Conservation (phyloP, 23 tunicate genomes). For the Styela clava region DNA sequence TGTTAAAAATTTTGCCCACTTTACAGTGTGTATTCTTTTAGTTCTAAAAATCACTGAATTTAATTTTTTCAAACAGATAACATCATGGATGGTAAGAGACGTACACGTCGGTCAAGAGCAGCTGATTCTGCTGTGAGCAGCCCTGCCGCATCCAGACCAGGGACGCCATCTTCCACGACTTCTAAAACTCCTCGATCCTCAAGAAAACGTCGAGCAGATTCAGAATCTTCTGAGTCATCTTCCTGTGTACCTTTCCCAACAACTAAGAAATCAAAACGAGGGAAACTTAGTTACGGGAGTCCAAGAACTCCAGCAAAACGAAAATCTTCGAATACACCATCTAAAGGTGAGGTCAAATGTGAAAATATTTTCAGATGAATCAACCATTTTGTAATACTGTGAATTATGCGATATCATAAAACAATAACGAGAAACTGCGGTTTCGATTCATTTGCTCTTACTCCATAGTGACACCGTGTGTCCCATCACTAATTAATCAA, state of each 20-base stretch:
- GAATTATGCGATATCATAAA: too few species aligned
- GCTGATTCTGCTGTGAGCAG: background rate
- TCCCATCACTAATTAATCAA: too few species aligned
- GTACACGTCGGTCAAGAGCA: background rate
- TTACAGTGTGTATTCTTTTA: too few species aligned
- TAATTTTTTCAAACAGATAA: too few species aligned
- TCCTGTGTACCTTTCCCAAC: constrained; percentile 5
- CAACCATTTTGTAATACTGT: too few species aligned
- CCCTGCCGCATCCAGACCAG: background rate
- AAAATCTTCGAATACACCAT: background rate
- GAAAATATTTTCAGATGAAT: too few species aligned
- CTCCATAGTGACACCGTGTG: too few species aligned
- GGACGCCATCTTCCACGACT: background rate
- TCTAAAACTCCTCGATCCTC: constrained; percentile 17
- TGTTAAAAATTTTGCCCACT: too few species aligned
- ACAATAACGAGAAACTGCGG: too few species aligned
- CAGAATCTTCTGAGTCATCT: constrained; percentile 4
- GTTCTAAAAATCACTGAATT: too few species aligned
- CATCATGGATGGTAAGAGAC: constrained; percentile 14
- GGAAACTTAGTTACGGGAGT: background rate
- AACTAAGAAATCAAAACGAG: background rate
- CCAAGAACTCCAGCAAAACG: background rate
- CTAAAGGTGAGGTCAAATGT: too few species aligned
- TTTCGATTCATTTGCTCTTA: too few species aligned
- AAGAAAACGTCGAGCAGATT: constrained; percentile 13